Evolutionary conservation across 2,113 vertebrate species (phyloP), one percentile per base, ranked within the genome.

Genomic region (Brachirus orientalis): DNA sequence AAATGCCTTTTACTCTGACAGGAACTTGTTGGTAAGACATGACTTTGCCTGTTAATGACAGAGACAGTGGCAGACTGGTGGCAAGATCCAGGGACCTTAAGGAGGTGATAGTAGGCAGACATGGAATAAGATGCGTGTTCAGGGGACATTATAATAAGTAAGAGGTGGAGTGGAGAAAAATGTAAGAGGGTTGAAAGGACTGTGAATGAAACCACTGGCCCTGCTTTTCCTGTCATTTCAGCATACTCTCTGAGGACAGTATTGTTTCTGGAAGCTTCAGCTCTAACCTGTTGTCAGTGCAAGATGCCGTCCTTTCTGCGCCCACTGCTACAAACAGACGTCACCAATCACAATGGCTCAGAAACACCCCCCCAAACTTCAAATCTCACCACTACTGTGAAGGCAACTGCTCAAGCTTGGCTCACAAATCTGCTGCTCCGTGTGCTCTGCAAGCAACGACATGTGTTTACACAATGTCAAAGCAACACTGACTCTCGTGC

Each of bases 351-450:
- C 83, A 86, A 69, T 63, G 80, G 77, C 85, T 90, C 87, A 83
- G 80, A 89, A 88, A 2, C 22, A 78, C 37, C 85, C 52, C 83
- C 87, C 51, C 72, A n/a, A n/a, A n/a, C 80, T 75, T 82, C 82
- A 84, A 87, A 87, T 89, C 87, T 86, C 88, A 85, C 83, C 83
- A 86, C 81, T 84, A 86, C 87, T 87, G 88, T 85, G 88, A 90
- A 87, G 77, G 86, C 84, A 88, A 90, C 89, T 90, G 90, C 84
- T 89, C 69, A 10, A 76, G 84, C 83, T 80, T 77, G 82, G 85
- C 88, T 91, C 85, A 62, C 82, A 91, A 90, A 91, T 90, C 88
- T 87, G 84, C 84, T 88, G 62, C 83, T 82, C 86, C 60, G 52
- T 87, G 88, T 88, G 84, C 82, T 90, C 82, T 22, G 74, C 64